Evolutionary conservation across 1,140 invertebrate genomes (phyloP), one percentile per base, ranked within the genome.

Genomic region (Drosophila hydei): DNA sequence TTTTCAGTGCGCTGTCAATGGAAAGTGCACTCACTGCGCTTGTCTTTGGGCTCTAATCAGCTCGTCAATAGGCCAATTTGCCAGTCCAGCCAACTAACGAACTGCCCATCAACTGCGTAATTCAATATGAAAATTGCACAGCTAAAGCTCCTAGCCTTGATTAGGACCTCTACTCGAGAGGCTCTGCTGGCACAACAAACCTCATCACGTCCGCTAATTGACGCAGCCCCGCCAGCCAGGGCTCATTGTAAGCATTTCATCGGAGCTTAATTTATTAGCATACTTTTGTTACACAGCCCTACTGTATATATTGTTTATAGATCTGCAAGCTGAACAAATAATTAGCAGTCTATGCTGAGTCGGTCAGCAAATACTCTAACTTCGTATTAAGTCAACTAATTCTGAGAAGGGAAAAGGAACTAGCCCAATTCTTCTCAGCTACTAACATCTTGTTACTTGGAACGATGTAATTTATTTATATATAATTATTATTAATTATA

Each of bases 1-100:
- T 87, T 87, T 81, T 87, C 61, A 54, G 16, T n/a, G 27, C 40
- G 58, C 79, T 68, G 79, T 81, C 79, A 69, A 79, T 79, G 83
- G 59, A 45, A 55, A 84, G 64, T 73, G 64, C 75, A 69, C 48
- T 84, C 72, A 45, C 36, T 51, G 50, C 27, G 61, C 52, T 55
- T 52, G 30, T 59, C 51, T 12, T 33, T 19, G 14, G 18, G n/a
- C 50, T 18, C 54, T 27, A 60, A 52, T 38, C 40, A 18, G 25
- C 8, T 33, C 48, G 45, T 43, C 64, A 56, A 36, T 47, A n/a
- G n/a, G 27, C 16, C 74, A 51, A 23, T 69, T 56, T 56, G 27
- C 11, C 21, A 33, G 18, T 38, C 23, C 48, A 55, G 9, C 52
- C 33, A 38, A 14, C 45, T 14, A 42, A 56, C 36, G 1, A 42